Base-by-base conservation (phyloP, 1,140 invertebrate species). In the Arion vulgaris region DNA sequence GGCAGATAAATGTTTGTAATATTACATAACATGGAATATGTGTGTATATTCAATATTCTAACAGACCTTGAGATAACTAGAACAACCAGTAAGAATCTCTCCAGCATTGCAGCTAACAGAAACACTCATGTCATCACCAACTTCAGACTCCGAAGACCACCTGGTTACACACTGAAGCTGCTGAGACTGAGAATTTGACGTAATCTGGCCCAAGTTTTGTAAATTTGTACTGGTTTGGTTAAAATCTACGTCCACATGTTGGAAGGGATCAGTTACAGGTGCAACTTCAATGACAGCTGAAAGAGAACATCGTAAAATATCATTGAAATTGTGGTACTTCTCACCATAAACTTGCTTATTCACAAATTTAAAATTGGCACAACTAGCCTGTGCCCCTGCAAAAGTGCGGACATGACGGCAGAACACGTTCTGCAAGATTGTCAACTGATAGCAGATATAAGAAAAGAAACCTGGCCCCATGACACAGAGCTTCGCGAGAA, bases 41-140 rank as follows among this genome's bases (percentile, higher is more conserved):
- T n/a, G n/a, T 5, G 41, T 15, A 45, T 45, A 45, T 15, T 45
- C 41, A 45, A 15, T 15, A 45, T 45, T 45, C 15, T 15, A 23
- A 81, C 38, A 7, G 53, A 79, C 74, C 51, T 76, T 53, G 15
- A 51, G 49, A 28, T 51, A 49, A 32, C 41, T 76, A 28, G 74
- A 34, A 53, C 74, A 76, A 36, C 68, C 68, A 11, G 68, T 69
- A 11, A 69, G 36, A 69, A 69, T 23, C 5, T 79, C 76, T 49
- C 32, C 76, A 26, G 15, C 51, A 34, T 62, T 39, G 36, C 53
- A 38, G 38, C 49, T 38, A 9, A 49, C 73, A 41, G 28, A 32
- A 38, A 49, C 26, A 13, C 38, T 39, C 17, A 36, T 51, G 28
- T 75, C 73, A 45, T 75, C 73, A 13, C 49, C 73, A 9, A 53